Evolutionary conservation across 2,113 vertebrate genomes (phyloP).

Genomic region (Oreochromis aureus): DNA sequence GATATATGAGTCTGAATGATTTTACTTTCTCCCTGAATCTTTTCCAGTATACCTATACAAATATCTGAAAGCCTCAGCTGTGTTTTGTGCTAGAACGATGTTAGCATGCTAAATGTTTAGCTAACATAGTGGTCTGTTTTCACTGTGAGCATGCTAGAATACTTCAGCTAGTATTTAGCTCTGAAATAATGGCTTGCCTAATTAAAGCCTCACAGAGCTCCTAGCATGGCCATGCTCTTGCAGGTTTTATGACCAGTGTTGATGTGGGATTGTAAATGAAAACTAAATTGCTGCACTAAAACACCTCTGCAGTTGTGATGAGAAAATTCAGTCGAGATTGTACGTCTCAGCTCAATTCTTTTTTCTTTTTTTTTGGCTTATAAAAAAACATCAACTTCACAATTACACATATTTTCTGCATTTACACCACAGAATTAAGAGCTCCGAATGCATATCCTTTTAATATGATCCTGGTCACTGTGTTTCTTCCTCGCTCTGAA

Average conservation of each 20-base stretch:
- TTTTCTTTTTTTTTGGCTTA: background rate
- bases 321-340: background rate
- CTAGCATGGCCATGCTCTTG: background rate
- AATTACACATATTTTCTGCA: background rate
- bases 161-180: background rate
- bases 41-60: background rate
- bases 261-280: background rate
- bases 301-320: background rate
- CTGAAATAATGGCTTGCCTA: background rate
- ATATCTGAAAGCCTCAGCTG: background rate
- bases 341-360: background rate
- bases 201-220: background rate
- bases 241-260: background rate
- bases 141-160: background rate
- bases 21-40: background rate
- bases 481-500: background rate
- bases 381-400: background rate
- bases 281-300: background rate
- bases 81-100: background rate
- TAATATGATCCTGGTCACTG: background rate
- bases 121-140: background rate
- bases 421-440: background rate
- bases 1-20: background rate
- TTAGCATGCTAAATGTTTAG: background rate
- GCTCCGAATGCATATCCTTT: background rate